Evolutionary conservation across 2,113 vertebrate genomes (phyloP).

Genomic region (Todiramphus saurophagus): DNA sequence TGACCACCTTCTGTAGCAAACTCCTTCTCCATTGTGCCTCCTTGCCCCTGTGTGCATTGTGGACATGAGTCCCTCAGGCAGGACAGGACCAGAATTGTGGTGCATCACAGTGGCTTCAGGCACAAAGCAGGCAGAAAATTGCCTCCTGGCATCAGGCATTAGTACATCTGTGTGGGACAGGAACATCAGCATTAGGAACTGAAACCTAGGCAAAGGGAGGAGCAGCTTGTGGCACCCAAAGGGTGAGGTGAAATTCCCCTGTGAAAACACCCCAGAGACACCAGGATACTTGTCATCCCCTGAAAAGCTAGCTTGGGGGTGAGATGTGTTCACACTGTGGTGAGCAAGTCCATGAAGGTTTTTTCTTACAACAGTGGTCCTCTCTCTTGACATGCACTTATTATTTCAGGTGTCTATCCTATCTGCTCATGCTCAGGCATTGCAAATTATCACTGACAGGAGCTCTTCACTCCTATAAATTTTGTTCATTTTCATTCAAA

Average conservation of each 20-base stretch:
- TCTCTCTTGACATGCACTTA: background rate
- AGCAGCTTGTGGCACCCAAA: rapidly evolving
- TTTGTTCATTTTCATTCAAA: background rate
- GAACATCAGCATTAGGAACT: background rate
- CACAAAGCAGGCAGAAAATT: background rate
- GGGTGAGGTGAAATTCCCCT: background rate
- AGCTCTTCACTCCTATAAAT: background rate
- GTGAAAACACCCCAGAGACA: background rate
- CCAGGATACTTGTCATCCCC: background rate
- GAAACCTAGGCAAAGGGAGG: background rate
- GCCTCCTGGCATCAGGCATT: rapidly evolving
- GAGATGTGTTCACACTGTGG: background rate
- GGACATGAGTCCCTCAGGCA: rapidly evolving
- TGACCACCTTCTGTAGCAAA: background rate
- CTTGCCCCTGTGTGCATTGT: rapidly evolving
- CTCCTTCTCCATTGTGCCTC: background rate
- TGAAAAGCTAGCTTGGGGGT: background rate
- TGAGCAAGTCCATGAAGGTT: background rate
- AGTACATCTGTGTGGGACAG: background rate
- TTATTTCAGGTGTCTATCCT: background rate
- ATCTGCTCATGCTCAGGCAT: background rate
- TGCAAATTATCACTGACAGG: background rate
- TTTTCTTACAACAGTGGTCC: background rate
- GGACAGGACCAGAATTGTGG: background rate
- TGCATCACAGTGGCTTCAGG: background rate